phyloP scores from a whole-genome alignment of 2,888 invertebrate species.

The Metopia argyrocephala region DNA sequence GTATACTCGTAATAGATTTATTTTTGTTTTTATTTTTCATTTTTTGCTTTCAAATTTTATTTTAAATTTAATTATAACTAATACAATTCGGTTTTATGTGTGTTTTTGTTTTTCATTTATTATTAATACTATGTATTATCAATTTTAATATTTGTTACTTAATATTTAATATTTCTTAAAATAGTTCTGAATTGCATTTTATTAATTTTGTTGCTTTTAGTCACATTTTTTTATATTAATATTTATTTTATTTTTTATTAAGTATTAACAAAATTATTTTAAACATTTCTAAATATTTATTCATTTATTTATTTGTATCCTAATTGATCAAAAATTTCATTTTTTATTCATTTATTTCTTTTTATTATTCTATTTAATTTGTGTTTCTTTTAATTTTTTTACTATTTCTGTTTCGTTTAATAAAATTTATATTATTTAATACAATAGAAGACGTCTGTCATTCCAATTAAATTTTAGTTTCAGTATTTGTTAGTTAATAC shows the following conservation, averaged over 20 bases:
- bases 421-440: conserved; percentile 26
- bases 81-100: conserved; percentile 23
- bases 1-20: too few species aligned
- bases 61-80: conserved; percentile 23
- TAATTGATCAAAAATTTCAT: conserved; percentile 52
- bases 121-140: conserved; percentile 23
- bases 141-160: conserved; percentile 32
- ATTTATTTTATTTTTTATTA: conserved; percentile 40
- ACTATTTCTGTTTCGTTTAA: not conserved
- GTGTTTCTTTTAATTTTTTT: too few species aligned
- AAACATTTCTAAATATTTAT: conserved; percentile 38
- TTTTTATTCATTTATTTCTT: conserved; percentile 21
- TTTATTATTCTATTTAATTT: conserved; percentile 5
- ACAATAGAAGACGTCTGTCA: conserved; percentile 15
- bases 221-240: conserved; percentile 30
- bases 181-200: conserved; percentile 39
- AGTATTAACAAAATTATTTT: conserved; percentile 51
- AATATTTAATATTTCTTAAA: conserved; percentile 41
- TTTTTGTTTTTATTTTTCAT: too few species aligned
- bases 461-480: conserved; percentile 2
- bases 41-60: conserved; percentile 5
- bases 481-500: conserved; percentile 4
- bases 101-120: conserved; percentile 10
- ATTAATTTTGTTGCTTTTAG: conserved; percentile 28
- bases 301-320: conserved; percentile 36